A percentile compares a stretch with the other conserved stretches of the same genome.
These are phyloP conservation scores for Pao palembangensis DNA, from an alignment of 2,113 vertebrate species.

Conservation along the genomic window DNA sequence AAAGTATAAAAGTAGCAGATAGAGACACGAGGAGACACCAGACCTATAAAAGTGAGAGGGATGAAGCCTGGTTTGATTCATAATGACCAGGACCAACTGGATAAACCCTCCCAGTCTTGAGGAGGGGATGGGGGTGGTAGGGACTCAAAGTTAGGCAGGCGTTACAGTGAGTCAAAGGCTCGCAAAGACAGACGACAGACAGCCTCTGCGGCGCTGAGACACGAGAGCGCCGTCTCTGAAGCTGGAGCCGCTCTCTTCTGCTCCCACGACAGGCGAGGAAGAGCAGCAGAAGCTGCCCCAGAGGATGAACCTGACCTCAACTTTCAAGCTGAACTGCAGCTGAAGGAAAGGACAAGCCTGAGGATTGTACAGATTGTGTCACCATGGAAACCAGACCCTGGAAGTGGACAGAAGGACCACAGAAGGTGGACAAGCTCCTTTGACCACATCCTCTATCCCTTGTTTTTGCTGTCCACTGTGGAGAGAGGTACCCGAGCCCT, in stretches of 20 bases:
- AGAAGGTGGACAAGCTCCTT: conserved; percentile 54
- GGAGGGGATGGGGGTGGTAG: conserved; percentile 70
- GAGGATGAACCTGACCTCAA: conserved; percentile 29
- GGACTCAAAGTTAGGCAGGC: conserved; percentile 67
- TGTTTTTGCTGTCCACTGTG: conserved; percentile 29
- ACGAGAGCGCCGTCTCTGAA: conserved; percentile 35
- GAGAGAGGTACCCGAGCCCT: conserved; percentile 55
- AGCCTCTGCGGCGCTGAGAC: conserved; percentile 40
- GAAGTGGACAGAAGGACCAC: conserved; percentile 62
- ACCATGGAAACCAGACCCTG: conserved; percentile 75
- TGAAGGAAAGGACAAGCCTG: conserved; percentile 42
- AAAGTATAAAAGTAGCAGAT: conserved; percentile 17
- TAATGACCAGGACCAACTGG: conserved; percentile 81
- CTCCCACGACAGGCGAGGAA: neutral
- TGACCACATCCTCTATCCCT: conserved; percentile 55
- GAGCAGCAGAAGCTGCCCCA: conserved; percentile 1
- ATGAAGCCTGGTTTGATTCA: conserved; percentile 67
- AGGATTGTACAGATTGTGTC: conserved; percentile 69
- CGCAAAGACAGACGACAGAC: conserved; percentile 56
- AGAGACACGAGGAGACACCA: conserved; percentile 21
- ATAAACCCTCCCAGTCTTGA: conserved; percentile 74
- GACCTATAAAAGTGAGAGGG: conserved; percentile 38
- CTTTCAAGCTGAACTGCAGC: conserved; percentile 16
- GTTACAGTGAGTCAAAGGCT: conserved; percentile 55
- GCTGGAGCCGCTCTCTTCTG: conserved; percentile 22